phyloP scores from a whole-genome alignment of 1,140 invertebrate genomes.

The fruit fly (Drosophila melanogaster) region Release_6_plus_ISO1_MT NT_037436.4:4910001-4910500 shows the following conservation, averaged over 20 bases:
- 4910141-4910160: conserved; percentile 70
- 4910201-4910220: conserved; percentile 37
- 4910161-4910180: conserved; percentile 80
- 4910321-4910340: conserved; percentile 45
- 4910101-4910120: conserved; percentile 47
- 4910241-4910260: conserved; percentile 61
- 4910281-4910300: conserved; percentile 78
- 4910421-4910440: conserved; percentile 7
- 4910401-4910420: conserved; percentile 54
- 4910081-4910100: conserved; percentile 28
- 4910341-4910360: conserved; percentile 67
- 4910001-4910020: conserved; percentile 71
- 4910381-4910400: conserved; percentile 70
- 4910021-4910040: conserved; percentile 47
- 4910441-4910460: conserved; percentile 8
- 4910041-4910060: conserved; percentile 21
- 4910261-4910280: conserved; percentile 83
- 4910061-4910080: conserved; percentile 31
- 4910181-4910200: conserved; percentile 56
- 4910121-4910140: conserved; percentile 71
- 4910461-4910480: conserved; percentile 13
- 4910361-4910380: conserved; percentile 68
- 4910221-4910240: conserved; percentile 56
- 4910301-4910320: conserved; percentile 77
- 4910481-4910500: conserved; percentile 60